Conservation (phyloP, 2,797 vertebrate species). For the Onychomys arenicola region DNA sequence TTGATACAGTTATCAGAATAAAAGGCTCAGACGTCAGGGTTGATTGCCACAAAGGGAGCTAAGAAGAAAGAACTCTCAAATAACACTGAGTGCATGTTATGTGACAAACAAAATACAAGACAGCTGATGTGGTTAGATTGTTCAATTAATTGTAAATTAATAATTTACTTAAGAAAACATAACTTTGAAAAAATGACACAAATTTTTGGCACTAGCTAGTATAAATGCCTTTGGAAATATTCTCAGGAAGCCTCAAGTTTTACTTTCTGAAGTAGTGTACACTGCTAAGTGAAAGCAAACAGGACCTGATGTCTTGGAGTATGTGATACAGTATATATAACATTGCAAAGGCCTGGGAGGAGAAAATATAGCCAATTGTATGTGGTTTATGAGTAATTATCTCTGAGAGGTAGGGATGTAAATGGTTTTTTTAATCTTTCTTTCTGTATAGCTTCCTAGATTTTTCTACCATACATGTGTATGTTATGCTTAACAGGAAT, state of each 20-base stretch:
- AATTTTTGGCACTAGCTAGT: constrained; percentile 2
- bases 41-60: background rate
- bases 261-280: background rate
- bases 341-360: background rate
- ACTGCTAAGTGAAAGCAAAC: background rate
- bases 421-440: background rate
- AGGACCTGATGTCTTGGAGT: background rate
- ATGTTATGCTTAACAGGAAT: constrained; percentile 26
- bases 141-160: background rate
- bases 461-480: background rate
- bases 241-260: constrained; percentile 5
- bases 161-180: constrained; percentile 38
- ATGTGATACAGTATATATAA: background rate
- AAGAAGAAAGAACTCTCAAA: background rate
- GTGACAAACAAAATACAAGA: background rate
- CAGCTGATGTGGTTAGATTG: background rate
- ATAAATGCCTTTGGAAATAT: background rate
- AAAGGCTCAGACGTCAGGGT: background rate
- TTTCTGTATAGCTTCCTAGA: background rate
- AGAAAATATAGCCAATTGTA: constrained; percentile 4
- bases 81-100: background rate
- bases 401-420: background rate
- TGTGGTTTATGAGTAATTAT: background rate
- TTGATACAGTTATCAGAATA: background rate
- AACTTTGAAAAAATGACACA: background rate